Base-by-base conservation (phyloP, 2,888 invertebrate species). In the Rhagium mordax region DNA sequence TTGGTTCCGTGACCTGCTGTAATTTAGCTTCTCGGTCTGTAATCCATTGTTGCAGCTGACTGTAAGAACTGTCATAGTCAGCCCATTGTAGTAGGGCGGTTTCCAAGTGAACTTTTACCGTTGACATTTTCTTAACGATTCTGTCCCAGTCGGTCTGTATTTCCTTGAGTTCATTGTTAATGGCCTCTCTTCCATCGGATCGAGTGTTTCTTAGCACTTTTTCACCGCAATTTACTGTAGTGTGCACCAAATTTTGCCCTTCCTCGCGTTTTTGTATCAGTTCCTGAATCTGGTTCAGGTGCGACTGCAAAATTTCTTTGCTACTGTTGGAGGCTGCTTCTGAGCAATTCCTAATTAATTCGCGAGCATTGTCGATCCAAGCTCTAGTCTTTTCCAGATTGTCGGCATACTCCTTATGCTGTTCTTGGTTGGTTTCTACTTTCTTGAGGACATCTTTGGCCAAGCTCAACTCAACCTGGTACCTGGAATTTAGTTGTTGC, bases 11-110 rank as follows among this genome's bases (percentile, higher is more conserved):
- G 62, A 96, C 96, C 89, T 97, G 95, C 88, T 96, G 96, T 60
- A 97, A 87, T 88, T 97, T 96, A 4, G 96, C 95, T 89, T 98
- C 97, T 81, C 97, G 92, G 83, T 98, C 98, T 33, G 94, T 94
- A 74, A 98, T 95, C 97, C 98, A 98, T 90, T 97, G 95, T 84
- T 97, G 95, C 21, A 98, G 89, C 86, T 97, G 97, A 16, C 94
- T 93, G 86, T 96, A 97, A 71, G 96, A 97, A 68, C 97, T 97
- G 85, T 96, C 97, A 86, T 97, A 98, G 85, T 98, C 97, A 6
- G 97, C 96, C 98, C 98, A 98, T 91, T 98, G 97, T 49, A 98
- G 89, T 13, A 97, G 89, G 80, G 94, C 94, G 0, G 96, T 96
- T 87, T 98, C 98, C 47, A 98, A 88, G 82, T 96, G 94, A 13